Percentiles rank a stretch among this genome's conserved stretches.
Conservation (phyloP, 2,113 vertebrate species). For the Cyanoderma ruficeps region DNA sequence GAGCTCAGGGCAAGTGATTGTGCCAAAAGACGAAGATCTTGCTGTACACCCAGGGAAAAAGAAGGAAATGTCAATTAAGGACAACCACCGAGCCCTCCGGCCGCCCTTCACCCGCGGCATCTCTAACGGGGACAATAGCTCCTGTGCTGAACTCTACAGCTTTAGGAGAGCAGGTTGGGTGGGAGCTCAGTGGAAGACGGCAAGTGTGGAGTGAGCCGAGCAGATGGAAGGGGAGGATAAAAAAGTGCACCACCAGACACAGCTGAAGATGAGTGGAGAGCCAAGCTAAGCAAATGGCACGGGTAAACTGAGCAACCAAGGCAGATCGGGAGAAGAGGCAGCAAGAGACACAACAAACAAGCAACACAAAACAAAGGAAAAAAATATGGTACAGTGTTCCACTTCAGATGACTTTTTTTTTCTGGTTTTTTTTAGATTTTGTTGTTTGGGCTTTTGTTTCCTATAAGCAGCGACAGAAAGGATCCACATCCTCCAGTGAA, state of each 20-base stretch:
- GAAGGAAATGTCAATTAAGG: background rate
- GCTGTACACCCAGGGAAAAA: slow-evolving; percentile 8
- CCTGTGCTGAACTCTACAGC: slow-evolving; percentile 1
- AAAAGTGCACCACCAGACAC: background rate
- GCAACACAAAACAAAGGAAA: background rate
- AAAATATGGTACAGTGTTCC: background rate
- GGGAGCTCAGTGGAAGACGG: background rate
- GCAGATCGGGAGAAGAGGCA: slow-evolving; percentile 9
- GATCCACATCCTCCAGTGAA: slow-evolving; percentile 21
- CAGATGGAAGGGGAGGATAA: slow-evolving; percentile 11
- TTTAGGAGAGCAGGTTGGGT: background rate
- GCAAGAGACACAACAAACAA: slow-evolving; percentile 17
- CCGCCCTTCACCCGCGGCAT: background rate
- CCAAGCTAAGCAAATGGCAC: slow-evolving; percentile 17
- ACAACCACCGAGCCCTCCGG: background rate
- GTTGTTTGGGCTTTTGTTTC: background rate
- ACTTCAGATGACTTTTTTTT: background rate
- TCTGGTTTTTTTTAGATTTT: background rate
- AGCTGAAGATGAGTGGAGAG: background rate
- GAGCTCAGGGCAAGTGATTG: slow-evolving; percentile 14
- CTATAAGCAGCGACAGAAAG: slow-evolving; percentile 11
- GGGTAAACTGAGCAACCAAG: slow-evolving; percentile 13
- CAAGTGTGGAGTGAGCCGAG: background rate
- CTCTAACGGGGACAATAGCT: background rate
- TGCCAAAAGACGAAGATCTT: slow-evolving; percentile 16